Evolutionary conservation across 2,888 invertebrate genomes (phyloP).

Genomic region (Tridacna gigas): DNA sequence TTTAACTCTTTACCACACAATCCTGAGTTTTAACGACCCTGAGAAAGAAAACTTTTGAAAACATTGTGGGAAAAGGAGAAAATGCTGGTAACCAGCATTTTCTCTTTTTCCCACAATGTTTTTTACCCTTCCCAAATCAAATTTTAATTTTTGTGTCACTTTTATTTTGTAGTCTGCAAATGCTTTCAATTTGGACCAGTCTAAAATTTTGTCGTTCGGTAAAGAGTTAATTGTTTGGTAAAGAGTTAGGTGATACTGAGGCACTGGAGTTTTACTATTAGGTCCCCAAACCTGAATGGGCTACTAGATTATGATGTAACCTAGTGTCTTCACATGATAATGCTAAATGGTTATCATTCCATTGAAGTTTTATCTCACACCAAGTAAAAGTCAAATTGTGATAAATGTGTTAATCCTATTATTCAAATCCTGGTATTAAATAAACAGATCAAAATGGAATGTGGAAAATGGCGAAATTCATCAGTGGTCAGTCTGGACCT

Average conservation of each 20-base stretch:
- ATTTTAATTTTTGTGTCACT: neutral
- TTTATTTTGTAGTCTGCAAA: too few relatives aligned
- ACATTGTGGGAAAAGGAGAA: neutral
- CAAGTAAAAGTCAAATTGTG: constrained; percentile 26
- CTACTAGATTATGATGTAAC: neutral
- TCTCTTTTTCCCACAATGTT: neutral
- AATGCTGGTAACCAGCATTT: neutral
- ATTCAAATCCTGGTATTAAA: constrained; percentile 10
- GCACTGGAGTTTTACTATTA: too few relatives aligned
- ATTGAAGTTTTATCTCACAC: constrained; percentile 3
- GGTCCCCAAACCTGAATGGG: too few relatives aligned
- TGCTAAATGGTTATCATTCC: constrained; percentile 10
- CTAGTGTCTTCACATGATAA: constrained; percentile 17
- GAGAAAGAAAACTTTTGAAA: neutral
- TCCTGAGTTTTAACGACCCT: too few relatives aligned
- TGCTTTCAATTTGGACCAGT: too few relatives aligned
- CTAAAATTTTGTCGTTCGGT: too few relatives aligned
- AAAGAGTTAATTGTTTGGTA: too few relatives aligned
- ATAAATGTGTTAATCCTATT: constrained; percentile 25
- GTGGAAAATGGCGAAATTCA: constrained; percentile 18
- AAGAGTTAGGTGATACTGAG: too few relatives aligned
- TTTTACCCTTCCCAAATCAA: neutral
- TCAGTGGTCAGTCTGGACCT: constrained; percentile 18
- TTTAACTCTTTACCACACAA: too few relatives aligned
- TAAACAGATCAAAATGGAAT: constrained; percentile 17